Base-by-base conservation (phyloP, 1,140 invertebrate species). In the Pseudomyrmex pallidus region DNA sequence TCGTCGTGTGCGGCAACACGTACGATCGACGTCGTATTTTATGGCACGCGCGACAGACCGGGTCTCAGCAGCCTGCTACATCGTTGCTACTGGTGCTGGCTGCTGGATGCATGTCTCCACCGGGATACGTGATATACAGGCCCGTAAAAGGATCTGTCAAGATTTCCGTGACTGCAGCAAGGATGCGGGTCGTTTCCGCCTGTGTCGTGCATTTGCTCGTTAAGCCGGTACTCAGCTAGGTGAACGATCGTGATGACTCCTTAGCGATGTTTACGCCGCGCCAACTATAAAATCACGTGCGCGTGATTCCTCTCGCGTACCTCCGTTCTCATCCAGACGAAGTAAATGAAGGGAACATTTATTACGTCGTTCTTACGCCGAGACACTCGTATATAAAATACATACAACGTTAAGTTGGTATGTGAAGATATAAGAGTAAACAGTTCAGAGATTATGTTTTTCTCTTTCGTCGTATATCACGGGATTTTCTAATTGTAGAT, bases 101-200 rank as follows among this genome's bases (percentile, higher is more conserved):
- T 61, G 56, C 44, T 48, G 20, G 52, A 59, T 78, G 15, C 44
- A 35, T 12, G 54, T 46, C 13, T 59, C 59, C 59, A 22, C 72
- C n/a, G 72, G 80, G 72, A 74, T 74, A 52, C 80, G 80, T 77
- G 72, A 82, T 82, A 48, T 76, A 82, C 48, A 82, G 20, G 10
- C 72, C 61, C 48, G 59, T 76, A 82, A 82, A 82, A 82, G 80
- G 72, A 76, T 64, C 80, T 63, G 80, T 74, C 80, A 82, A 82
- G 80, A 82, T 82, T 82, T 82, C 48, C 78, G 70, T 76, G 35
- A 44, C 70, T 74, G 25, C 78, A 44, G 44, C 50, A 76, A 52
- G 68, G 70, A 54, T 63, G 57, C 67, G 57, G 25, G 48, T 62
- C 57, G 57, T 50, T 76, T 52, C 48, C 68, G 52, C 7, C 44